A percentile compares a stretch with the other conserved stretches of the same genome.
Evolutionary conservation across 2,797 vertebrate genomes (phyloP).

Genomic region (Cyprinodon diabolis): DNA sequence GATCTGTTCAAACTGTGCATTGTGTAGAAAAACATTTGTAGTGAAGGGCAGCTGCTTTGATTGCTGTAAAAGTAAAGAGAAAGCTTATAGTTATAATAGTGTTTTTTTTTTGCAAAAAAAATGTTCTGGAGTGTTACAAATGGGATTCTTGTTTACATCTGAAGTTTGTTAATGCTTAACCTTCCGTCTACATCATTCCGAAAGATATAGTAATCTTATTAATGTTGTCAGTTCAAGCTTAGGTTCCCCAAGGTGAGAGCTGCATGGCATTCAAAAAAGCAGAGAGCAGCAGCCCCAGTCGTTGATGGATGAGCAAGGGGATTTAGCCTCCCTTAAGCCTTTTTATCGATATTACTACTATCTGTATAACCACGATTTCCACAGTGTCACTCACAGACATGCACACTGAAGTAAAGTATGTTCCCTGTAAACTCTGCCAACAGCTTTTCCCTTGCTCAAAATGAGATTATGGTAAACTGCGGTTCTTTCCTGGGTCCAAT

Average conservation of each 20-base stretch:
- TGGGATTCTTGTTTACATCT: constrained; percentile 5
- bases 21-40: constrained; percentile 19
- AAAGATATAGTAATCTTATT: constrained; percentile 3
- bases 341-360: constrained; percentile 39
- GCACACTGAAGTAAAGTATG: constrained; percentile 30
- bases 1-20: constrained; percentile 17
- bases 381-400: constrained; percentile 42
- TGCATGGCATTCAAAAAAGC: constrained; percentile 33
- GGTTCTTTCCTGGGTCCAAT: constrained; percentile 11
- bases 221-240: constrained; percentile 31
- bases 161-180: constrained; percentile 18
- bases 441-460: constrained; percentile 32
- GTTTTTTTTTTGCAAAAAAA: neutral
- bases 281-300: constrained; percentile 25
- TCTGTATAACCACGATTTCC: constrained; percentile 37
- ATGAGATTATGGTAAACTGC: neutral
- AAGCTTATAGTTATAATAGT: constrained; percentile 21
- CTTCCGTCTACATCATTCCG: constrained; percentile 17
- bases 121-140: constrained; percentile 13
- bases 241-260: constrained; percentile 30
- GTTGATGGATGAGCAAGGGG: constrained; percentile 38
- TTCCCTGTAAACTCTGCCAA: constrained; percentile 35
- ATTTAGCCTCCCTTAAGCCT: constrained; percentile 42
- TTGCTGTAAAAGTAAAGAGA: constrained; percentile 24
- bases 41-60: constrained; percentile 27